Conservation (phyloP, 2,888 invertebrate species). For the Stenoptilia bipunctidactyla region DNA sequence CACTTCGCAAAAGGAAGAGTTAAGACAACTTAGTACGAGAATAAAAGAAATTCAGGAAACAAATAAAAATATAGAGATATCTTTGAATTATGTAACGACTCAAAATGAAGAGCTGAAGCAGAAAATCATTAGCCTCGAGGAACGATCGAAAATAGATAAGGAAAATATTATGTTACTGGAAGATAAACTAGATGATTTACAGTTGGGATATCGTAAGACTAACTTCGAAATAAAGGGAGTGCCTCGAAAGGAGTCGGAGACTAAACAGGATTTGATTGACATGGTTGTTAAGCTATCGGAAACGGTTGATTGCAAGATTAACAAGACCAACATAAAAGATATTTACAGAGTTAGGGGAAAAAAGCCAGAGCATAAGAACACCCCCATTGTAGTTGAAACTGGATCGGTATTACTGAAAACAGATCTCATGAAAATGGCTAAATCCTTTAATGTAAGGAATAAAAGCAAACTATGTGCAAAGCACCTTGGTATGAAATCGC, state of each 20-base stretch:
- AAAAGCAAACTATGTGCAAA: too few relatives aligned
- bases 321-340: slow-evolving; percentile 3
- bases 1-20: not conserved
- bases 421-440: too few relatives aligned
- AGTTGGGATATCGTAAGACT: slow-evolving; percentile 6
- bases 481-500: too few relatives aligned
- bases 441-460: too few relatives aligned
- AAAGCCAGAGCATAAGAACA: too few relatives aligned
- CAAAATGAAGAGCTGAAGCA: slow-evolving; percentile 11
- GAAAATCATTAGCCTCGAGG: slow-evolving; percentile 7
- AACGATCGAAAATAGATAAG: slow-evolving; percentile 2
- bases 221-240: slow-evolving; percentile 10
- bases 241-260: slow-evolving; percentile 4
- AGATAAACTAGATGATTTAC: slow-evolving; percentile 8
- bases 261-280: slow-evolving; percentile 4
- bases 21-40: not conserved
- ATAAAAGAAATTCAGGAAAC: slow-evolving; percentile 2
- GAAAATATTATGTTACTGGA: slow-evolving; percentile 8
- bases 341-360: slow-evolving; percentile 6
- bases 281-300: slow-evolving; percentile 6
- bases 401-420: too few relatives aligned
- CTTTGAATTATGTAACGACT: slow-evolving; percentile 4
- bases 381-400: too few relatives aligned
- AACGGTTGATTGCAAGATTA: slow-evolving; percentile 3
- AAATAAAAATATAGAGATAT: slow-evolving; percentile 7